Conservation (phyloP, 2,888 invertebrate genomes). For the Rhamphomyia laevipes region DNA sequence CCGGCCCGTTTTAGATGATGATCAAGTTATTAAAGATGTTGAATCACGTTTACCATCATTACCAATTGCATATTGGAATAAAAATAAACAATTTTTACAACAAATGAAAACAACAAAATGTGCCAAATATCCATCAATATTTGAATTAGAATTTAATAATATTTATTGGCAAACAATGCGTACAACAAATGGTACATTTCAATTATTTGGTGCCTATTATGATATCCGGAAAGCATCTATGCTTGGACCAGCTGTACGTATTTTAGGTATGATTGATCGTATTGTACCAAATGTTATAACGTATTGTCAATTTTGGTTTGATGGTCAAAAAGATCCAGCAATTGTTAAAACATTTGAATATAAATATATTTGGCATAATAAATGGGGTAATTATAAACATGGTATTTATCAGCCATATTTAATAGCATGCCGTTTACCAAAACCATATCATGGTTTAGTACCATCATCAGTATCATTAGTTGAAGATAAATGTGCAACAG, state of each 20-base stretch:
- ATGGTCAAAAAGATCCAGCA: conserved; percentile 68
- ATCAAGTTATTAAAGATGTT: conserved; percentile 63
- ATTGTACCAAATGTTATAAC: conserved; percentile 73
- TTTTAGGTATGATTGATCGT: conserved; percentile 80
- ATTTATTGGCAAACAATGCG: conserved; percentile 84
- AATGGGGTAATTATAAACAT: conserved; percentile 90
- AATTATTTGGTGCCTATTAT: conserved; percentile 80
- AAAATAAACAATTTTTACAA: conserved; percentile 52
- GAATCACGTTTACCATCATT: conserved; percentile 71
- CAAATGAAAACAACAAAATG: conserved; percentile 52
- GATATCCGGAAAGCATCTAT: conserved; percentile 66
- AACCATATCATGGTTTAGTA: conserved; percentile 55
- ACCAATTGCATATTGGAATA: conserved; percentile 76
- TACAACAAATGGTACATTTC: conserved; percentile 77
- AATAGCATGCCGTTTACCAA: conserved; percentile 77
- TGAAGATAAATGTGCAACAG: conserved; percentile 71
- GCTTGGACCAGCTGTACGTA: conserved; percentile 71
- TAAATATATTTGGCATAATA: conserved; percentile 88
- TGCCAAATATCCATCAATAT: conserved; percentile 76
- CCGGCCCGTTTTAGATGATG: conserved; percentile 46
- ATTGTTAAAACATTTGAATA: conserved; percentile 75
- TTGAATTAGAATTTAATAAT: conserved; percentile 86
- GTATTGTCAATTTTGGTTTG: conserved; percentile 84
- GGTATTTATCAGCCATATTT: conserved; percentile 85
- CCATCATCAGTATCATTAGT: conserved; percentile 80